Evolutionary conservation across 2,797 vertebrate genomes (phyloP), one percentile per base, ranked within the genome.

Genomic region (Typhlichthys subterraneus): DNA sequence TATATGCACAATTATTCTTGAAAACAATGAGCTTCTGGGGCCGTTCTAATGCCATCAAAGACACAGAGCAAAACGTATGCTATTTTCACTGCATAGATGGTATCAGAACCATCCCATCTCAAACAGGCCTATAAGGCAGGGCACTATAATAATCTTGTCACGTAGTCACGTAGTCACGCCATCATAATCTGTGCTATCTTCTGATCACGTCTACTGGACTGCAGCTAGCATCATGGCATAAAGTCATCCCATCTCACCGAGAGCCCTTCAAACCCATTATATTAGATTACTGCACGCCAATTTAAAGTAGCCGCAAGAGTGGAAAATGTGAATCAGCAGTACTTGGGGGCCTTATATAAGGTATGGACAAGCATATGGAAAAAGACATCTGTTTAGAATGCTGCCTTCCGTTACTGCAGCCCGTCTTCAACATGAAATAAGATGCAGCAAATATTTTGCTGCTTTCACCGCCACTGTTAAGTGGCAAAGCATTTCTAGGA

Each of bases 301-400:
- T 85, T 85, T 80, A 74, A 83, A 79, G 61, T 83, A 75, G 82
- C 75, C 82, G 70, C 77, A 83, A 63, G 67, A 69, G 70, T 75
- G 87, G 87, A 90, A 88, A 87, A 76, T 85, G 78, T 68, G 79
- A 63, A 81, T 87, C 80, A 85, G 73, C 64, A 75, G 68, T 53
- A 59, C 73, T 59, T 9, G 33, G 62, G 80, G 79, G 60, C 52
- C 78, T 85, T 83, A 74, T 80, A 69, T 78, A 89, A 83, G 77
- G 69, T 88, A 89, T 87, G 82, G 79, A 83, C 17, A 75, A 77
- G 76, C 45, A 60, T 86, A 83, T 87, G 90, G 87, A 90, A 90
- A 90, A 87, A 89, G 74, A 75, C 87, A 86, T 88, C 80, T 89
- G 87, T 82, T 88, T 59, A 70, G 76, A 65, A 71, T 80, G 73